Percentiles rank a stretch among this genome's conserved stretches.
These are phyloP conservation scores for Hyla sarda DNA, from an alignment of 2,113 vertebrate genomes.

Conservation along the genomic window DNA sequence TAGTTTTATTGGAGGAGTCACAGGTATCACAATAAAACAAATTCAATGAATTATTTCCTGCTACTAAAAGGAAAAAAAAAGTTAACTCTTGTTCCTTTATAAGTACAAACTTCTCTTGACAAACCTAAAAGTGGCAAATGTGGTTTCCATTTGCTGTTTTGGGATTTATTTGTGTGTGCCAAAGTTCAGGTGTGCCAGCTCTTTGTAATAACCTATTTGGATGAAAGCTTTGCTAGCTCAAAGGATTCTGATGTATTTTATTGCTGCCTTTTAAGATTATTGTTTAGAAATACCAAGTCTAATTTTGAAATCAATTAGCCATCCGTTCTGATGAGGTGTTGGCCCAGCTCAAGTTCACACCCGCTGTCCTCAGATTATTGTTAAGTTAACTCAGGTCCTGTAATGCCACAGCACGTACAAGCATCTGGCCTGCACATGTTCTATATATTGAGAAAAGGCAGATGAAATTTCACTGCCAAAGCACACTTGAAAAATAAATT, in stretches of 20 bases:
- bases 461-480: slow-evolving; percentile 75
- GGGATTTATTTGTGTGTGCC: slow-evolving; percentile 82
- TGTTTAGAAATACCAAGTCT: slow-evolving; percentile 88
- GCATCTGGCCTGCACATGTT: slow-evolving; percentile 91
- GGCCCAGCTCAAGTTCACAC: slow-evolving; percentile 86
- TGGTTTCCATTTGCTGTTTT: slow-evolving; percentile 88
- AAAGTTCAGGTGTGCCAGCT: slow-evolving; percentile 87
- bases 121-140: slow-evolving; percentile 79
- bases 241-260: slow-evolving; percentile 89
- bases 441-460: slow-evolving; percentile 73
- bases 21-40: slow-evolving; percentile 70
- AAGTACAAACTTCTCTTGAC: slow-evolving; percentile 78
- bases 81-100: slow-evolving; percentile 76
- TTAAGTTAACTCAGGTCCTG: slow-evolving; percentile 78
- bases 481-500: slow-evolving; percentile 71
- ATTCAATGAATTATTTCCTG: slow-evolving; percentile 78
- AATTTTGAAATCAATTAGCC: slow-evolving; percentile 95
- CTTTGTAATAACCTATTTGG: slow-evolving; percentile 84
- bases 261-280: slow-evolving; percentile 91
- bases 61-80: slow-evolving; percentile 71
- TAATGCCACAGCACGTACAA: slow-evolving; percentile 66
- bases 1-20: slow-evolving; percentile 75
- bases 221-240: slow-evolving; percentile 87
- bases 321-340: slow-evolving; percentile 89
- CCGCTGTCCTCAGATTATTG: slow-evolving; percentile 89